Percentiles rank a stretch among this genome's conserved stretches.
These are phyloP conservation scores for Ailurus styani DNA, from an alignment of 2,113 vertebrate genomes.

Conservation along the genomic window DNA sequence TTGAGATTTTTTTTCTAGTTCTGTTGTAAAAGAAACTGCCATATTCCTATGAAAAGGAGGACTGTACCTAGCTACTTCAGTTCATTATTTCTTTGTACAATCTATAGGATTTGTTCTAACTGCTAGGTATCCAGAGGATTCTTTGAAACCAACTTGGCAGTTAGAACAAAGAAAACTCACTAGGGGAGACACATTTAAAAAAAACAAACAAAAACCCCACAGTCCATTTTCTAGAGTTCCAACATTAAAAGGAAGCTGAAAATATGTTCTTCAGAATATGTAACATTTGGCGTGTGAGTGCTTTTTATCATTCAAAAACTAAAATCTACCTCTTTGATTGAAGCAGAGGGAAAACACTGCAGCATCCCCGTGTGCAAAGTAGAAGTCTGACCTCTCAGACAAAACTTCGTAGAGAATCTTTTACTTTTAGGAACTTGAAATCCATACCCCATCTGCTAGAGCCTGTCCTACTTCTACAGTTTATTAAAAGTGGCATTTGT, in stretches of 20 bases:
- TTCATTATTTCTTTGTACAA: neutral
- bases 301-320: neutral
- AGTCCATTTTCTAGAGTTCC: neutral
- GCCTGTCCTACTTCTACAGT: neutral
- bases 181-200: neutral
- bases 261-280: neutral
- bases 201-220: neutral
- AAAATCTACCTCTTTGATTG: neutral
- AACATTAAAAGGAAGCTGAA: neutral
- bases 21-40: neutral
- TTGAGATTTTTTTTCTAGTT: neutral
- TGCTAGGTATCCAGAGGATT: neutral
- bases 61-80: neutral
- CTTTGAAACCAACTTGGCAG: conserved; percentile 59
- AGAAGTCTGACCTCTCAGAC: neutral
- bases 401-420: neutral
- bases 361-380: neutral
- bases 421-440: neutral
- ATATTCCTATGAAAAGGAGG: neutral
- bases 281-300: neutral
- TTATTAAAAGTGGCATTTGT: neutral
- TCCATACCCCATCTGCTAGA: neutral
- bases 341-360: neutral
- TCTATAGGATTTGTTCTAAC: conserved; percentile 26
- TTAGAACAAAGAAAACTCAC: conserved; percentile 52